Base-by-base conservation (phyloP, 2,888 invertebrate species). In the Lepidocyrtinus sp. region DNA sequence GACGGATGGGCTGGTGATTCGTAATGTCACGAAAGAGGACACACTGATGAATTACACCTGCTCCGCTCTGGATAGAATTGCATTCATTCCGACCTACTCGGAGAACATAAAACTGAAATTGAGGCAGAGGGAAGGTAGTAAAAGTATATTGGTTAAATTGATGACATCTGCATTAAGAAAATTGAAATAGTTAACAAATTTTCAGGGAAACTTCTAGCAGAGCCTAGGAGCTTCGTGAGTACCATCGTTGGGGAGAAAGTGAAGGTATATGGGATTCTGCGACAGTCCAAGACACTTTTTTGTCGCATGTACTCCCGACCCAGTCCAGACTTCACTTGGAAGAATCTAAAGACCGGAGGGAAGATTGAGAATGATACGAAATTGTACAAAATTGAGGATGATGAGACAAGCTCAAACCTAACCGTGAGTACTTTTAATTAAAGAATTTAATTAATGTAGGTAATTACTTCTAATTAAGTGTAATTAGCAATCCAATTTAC, bases 1-100 rank as follows among this genome's bases (percentile, higher is more conserved):
- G 17, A 70, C 50, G n/a, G 76, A 76, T 70, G 76, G 76, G 7
- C 45, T 76, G 19, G 76, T 76, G 12, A 76, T 76, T 24, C 46
- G 76, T 19, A 76, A 76, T 64, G 70, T 76, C 1, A 76, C 55
- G 3, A 70, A 26, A 64, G 55, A 76, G 21, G 76, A 76, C 45
- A 24, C 70, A 0, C 45, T 63, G 12, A 22, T 25, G 3, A 76
- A 76, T 21, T 76, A 76, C 22, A 76, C 76, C 1, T 76, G 76
- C 27, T 64, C 70, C 3, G 50, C 61, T 15, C 36, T 76, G n/a
- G 76, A 76, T n/a, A 69, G 69, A 3, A 12, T 61, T 9, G 15
- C 76, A 1, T 55, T 64, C 15, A 46, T 12, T 15, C 55, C 70
- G 1, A 21, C 64, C 12, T 17, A 27, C 5, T 36, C 69, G 1